Evolutionary conservation across 1,140 invertebrate genomes (phyloP).

Genomic region (Cardiocondyla obscurior): DNA sequence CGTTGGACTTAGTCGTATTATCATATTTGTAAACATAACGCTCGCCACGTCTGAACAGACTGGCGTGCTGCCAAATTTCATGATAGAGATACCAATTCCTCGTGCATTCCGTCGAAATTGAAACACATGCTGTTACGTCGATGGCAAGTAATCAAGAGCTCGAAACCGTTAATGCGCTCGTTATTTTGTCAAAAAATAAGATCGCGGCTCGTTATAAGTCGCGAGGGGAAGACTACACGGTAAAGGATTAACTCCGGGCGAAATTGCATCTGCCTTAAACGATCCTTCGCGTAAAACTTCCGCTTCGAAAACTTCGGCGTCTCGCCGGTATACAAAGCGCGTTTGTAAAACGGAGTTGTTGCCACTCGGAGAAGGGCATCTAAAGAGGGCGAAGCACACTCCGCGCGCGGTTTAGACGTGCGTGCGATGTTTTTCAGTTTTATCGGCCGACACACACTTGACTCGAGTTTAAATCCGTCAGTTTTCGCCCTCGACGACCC

Average conservation of each 20-base stretch:
- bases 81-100: background rate
- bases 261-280: background rate
- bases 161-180: background rate
- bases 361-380: constrained; percentile 54
- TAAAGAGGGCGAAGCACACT: constrained; percentile 60
- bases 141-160: background rate
- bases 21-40: constrained; percentile 16
- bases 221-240: background rate
- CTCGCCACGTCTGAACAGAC: background rate
- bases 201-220: background rate
- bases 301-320: constrained; percentile 22
- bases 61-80: constrained; percentile 3
- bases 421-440: constrained; percentile 70
- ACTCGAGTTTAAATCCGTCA: constrained; percentile 70
- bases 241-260: constrained; percentile 3
- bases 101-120: background rate
- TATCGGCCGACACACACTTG: constrained; percentile 73
- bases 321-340: constrained; percentile 23
- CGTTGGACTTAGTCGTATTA: constrained; percentile 3
- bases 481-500: constrained; percentile 50
- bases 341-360: constrained; percentile 64
- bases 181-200: background rate
- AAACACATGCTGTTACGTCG: background rate
- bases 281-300: constrained; percentile 4
- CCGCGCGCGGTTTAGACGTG: constrained; percentile 60